phyloP scores from a whole-genome alignment of 2,113 vertebrate genomes.

The Ranitomeya variabilis region DNA sequence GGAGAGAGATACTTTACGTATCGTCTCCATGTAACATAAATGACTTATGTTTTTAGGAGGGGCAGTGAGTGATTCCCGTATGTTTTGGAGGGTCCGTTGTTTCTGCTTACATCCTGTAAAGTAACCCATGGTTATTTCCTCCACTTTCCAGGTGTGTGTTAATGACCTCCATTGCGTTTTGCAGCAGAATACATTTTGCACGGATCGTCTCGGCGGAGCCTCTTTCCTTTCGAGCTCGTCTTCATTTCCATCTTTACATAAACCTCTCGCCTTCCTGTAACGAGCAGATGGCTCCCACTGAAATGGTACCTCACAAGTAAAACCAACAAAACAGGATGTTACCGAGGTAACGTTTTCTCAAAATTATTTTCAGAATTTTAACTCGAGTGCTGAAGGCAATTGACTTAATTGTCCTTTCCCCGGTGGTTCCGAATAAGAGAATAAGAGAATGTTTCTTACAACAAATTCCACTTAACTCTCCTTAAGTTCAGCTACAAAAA shows the following conservation, averaged over 20 bases:
- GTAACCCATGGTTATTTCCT: neutral
- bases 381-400: slow-evolving; percentile 10
- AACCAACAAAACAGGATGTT: slow-evolving; percentile 35
- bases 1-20: neutral
- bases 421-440: neutral
- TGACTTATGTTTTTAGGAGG: too few relatives aligned
- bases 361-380: slow-evolving; percentile 24
- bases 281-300: slow-evolving; percentile 37
- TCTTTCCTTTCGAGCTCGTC: neutral
- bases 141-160: neutral
- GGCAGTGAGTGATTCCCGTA: neutral
- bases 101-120: neutral
- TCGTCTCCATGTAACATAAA: neutral
- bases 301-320: slow-evolving; percentile 18
- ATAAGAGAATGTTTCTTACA: neutral
- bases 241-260: slow-evolving; percentile 24
- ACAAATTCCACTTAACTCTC: neutral
- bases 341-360: neutral
- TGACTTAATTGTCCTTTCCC: slow-evolving; percentile 20
- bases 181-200: neutral
- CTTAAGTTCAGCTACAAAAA: neutral
- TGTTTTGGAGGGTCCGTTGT: neutral
- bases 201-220: neutral
- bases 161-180: neutral
- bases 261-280: neutral